Conservation (phyloP, 2,888 invertebrate genomes). For the Campoplex capitator region DNA sequence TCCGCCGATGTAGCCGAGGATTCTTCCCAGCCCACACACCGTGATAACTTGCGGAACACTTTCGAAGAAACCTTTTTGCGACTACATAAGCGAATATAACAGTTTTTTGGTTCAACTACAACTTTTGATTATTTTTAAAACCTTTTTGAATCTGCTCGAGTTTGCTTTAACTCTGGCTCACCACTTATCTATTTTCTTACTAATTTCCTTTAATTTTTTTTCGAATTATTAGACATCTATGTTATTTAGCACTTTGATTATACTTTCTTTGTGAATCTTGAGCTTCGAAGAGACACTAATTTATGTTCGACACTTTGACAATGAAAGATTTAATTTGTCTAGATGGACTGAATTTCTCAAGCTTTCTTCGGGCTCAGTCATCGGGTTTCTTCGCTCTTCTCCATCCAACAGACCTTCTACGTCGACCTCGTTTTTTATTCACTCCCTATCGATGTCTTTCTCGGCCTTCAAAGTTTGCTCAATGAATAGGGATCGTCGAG, state of each 20-base stretch:
- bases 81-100: constrained; percentile 56
- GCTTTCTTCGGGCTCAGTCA: constrained; percentile 40
- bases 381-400: constrained; percentile 17
- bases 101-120: constrained; percentile 3
- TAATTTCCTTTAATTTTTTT: no score
- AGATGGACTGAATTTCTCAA: constrained; percentile 32
- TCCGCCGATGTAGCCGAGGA: constrained; percentile 84
- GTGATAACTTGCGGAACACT: constrained; percentile 79
- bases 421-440: constrained; percentile 36
- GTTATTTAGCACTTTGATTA: constrained; percentile 55
- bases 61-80: constrained; percentile 59
- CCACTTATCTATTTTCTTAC: not conserved
- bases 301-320: constrained; percentile 53
- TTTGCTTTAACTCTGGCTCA: constrained; percentile 1
- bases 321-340: constrained; percentile 50
- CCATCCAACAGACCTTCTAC: constrained; percentile 10
- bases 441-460: constrained; percentile 41
- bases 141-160: not conserved
- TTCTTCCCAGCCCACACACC: constrained; percentile 83
- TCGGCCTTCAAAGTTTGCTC: constrained; percentile 63
- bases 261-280: constrained; percentile 54
- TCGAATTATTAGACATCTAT: constrained; percentile 1
- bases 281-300: constrained; percentile 43
- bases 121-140: constrained; percentile 28
- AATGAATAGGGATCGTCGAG: constrained; percentile 66